Evolutionary conservation across 2,888 invertebrate genomes (phyloP).

Genomic region (Melanchra persicariae): DNA sequence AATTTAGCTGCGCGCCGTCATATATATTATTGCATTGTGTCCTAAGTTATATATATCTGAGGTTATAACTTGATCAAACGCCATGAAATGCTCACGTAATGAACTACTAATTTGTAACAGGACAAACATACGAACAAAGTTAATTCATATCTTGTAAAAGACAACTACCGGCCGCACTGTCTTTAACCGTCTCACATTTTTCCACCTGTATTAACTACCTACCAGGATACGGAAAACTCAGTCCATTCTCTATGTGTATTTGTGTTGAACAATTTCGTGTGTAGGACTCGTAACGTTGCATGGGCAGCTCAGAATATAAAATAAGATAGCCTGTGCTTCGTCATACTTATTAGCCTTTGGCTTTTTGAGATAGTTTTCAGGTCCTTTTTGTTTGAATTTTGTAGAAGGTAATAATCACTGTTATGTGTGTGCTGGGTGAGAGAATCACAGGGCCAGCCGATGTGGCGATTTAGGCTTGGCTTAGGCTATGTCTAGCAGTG

Average conservation of each 20-base stretch:
- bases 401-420: not conserved
- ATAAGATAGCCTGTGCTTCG: constrained; percentile 47
- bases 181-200: not conserved
- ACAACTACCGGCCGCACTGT: not conserved
- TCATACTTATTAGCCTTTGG: constrained; percentile 40
- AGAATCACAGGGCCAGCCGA: not conserved
- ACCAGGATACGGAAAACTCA: not conserved
- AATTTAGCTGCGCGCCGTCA: too few relatives aligned
- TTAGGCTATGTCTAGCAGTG: not conserved
- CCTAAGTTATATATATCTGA: too few relatives aligned
- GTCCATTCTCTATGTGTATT: not conserved
- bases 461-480: too few relatives aligned
- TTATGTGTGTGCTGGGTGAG: not conserved
- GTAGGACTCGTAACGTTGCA: constrained; percentile 55
- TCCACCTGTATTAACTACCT: not conserved
- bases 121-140: too few relatives aligned
- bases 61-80: too few relatives aligned
- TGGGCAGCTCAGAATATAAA: constrained; percentile 59
- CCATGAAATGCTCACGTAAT: too few relatives aligned
- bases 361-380: constrained; percentile 18
- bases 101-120: too few relatives aligned
- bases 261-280: constrained; percentile 47
- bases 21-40: too few relatives aligned
- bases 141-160: too few relatives aligned
- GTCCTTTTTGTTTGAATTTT: constrained; percentile 4